Percentiles rank a stretch among this genome's conserved stretches.
These are phyloP conservation scores for Parnassius mnemosyne DNA, from an alignment of 2,888 invertebrate species.

Conservation along the genomic window DNA sequence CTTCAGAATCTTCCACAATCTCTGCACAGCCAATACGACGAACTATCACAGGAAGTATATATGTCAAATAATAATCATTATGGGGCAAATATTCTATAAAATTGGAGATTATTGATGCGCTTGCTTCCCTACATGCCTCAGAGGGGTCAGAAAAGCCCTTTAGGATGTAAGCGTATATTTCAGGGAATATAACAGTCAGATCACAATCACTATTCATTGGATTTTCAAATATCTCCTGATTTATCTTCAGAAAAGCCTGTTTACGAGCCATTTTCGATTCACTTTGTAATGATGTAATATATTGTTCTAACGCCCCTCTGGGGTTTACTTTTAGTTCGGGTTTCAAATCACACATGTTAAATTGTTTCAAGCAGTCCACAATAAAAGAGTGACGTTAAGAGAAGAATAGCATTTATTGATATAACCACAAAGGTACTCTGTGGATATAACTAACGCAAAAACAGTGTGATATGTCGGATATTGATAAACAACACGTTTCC, in stretches of 20 bases:
- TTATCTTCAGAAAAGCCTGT: conserved; percentile 77
- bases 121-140: conserved; percentile 83
- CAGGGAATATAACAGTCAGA: conserved; percentile 56
- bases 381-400: not conserved
- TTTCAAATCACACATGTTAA: conserved; percentile 53
- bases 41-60: conserved; percentile 87
- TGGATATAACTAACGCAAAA: conserved; percentile 28
- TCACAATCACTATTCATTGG: conserved; percentile 59
- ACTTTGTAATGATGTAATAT: conserved; percentile 74
- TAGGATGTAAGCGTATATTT: conserved; percentile 64
- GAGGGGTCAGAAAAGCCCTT: conserved; percentile 78
- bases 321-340: conserved; percentile 55
- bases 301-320: conserved; percentile 54
- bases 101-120: conserved; percentile 77
- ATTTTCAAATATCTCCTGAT: conserved; percentile 69
- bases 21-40: conserved; percentile 90
- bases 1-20: conserved; percentile 85
- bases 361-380: not conserved
- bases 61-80: conserved; percentile 87
- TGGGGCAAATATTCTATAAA: conserved; percentile 81
- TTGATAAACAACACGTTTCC: conserved; percentile 62
- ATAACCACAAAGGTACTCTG: no score
- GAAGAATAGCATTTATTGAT: conserved; percentile 12
- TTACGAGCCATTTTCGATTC: conserved; percentile 81
- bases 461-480: conserved; percentile 29